Percentiles rank a stretch among this genome's conserved stretches.
phyloP scores from a whole-genome alignment of 2,113 vertebrate species.

The Hyaena hyaena region DNA sequence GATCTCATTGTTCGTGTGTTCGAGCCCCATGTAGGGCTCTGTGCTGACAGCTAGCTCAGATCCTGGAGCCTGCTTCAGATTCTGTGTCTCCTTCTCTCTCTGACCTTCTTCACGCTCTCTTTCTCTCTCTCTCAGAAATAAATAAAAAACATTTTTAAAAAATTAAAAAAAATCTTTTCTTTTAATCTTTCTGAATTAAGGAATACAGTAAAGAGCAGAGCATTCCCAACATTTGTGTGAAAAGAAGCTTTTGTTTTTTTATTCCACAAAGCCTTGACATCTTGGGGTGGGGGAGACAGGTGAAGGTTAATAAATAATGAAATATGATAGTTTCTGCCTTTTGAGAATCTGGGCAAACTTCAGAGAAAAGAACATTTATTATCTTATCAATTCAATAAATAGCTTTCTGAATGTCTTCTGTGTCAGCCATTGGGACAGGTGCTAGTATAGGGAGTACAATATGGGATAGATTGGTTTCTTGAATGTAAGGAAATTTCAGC shows the following conservation, averaged over 20 bases:
- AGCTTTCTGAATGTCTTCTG: not conserved
- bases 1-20: too few relatives aligned
- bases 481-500: not conserved
- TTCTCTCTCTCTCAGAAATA: too few relatives aligned
- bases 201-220: not conserved
- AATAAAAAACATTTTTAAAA: too few relatives aligned
- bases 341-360: not conserved
- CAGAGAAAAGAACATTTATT: not conserved
- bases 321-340: not conserved
- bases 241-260: not conserved
- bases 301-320: not conserved
- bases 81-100: too few relatives aligned
- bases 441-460: not conserved
- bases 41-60: too few relatives aligned
- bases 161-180: not conserved
- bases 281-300: not conserved
- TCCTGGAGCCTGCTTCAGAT: too few relatives aligned
- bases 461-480: not conserved
- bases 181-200: slow-evolving; percentile 29
- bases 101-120: too few relatives aligned
- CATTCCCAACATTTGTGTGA: not conserved
- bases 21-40: too few relatives aligned
- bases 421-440: not conserved
- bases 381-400: not conserved
- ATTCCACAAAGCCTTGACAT: not conserved